These are phyloP conservation scores for Plemyria rubiginata DNA, from an alignment of 2,888 invertebrate genomes.

Conservation along the genomic window DNA sequence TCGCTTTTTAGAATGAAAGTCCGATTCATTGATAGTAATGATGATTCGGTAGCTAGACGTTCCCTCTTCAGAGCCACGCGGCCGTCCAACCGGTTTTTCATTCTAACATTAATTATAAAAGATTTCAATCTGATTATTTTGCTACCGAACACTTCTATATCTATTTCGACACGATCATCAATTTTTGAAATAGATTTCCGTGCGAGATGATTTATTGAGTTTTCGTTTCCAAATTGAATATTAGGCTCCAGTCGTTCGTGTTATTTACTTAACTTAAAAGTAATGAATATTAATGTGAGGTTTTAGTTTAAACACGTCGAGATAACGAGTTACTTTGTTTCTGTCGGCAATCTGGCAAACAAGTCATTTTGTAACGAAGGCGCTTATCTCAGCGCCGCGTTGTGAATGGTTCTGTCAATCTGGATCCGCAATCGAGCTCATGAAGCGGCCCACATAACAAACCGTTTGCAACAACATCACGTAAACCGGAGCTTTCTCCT, in stretches of 20 bases:
- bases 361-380: slow-evolving; percentile 55
- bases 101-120: slow-evolving; percentile 76
- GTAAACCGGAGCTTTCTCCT: slow-evolving; percentile 57
- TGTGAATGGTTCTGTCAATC: slow-evolving; percentile 70
- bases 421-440: slow-evolving; percentile 57
- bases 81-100: slow-evolving; percentile 69
- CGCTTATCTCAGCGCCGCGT: slow-evolving; percentile 55
- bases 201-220: slow-evolving; percentile 68
- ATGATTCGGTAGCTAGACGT: slow-evolving; percentile 62
- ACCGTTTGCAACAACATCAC: slow-evolving; percentile 53
- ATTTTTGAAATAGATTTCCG: slow-evolving; percentile 71
- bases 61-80: slow-evolving; percentile 69
- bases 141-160: slow-evolving; percentile 72
- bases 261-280: slow-evolving; percentile 29
- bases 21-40: slow-evolving; percentile 82
- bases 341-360: slow-evolving; percentile 30
- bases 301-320: slow-evolving; percentile 45
- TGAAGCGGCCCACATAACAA: slow-evolving; percentile 50
- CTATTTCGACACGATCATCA: slow-evolving; percentile 74
- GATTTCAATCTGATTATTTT: slow-evolving; percentile 76
- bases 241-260: slow-evolving; percentile 47
- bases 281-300: slow-evolving; percentile 38
- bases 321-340: slow-evolving; percentile 41
- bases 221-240: slow-evolving; percentile 58
- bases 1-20: slow-evolving; percentile 69